Base-by-base conservation (phyloP, 35 echinoderm and acorn worm genomes). In the Diadema setosum region DNA sequence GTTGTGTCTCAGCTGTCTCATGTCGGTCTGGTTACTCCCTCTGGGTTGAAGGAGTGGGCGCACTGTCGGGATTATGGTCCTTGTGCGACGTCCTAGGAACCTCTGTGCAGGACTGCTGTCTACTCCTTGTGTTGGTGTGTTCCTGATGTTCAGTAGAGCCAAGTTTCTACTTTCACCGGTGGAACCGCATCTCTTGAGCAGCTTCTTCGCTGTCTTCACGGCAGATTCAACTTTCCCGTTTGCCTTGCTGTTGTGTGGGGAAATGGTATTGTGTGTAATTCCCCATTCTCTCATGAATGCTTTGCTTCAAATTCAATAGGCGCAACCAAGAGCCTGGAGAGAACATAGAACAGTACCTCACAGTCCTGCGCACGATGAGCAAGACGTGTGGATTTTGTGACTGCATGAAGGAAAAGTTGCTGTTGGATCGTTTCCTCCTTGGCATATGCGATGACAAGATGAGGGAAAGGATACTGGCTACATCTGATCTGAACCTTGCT, bases 261-360 rank as follows among this genome's bases (percentile, higher is more conserved):
- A 90, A 39, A 75, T 64, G 2, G 87, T 90, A 11, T 39, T 65
- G 46, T 83, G 87, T 0, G 60, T 30, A 23, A 90, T 67, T 65
- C 58, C 33, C n/a, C 7, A 42, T 29, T 56, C 4, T 16, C 24
- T 26, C 0, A 21, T 29, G 43, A 89, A 89, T 14, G 81, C 74
- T 41, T 69, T n/a, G 83, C 8, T 85, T 70, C 42, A 85, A 85
- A 24, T 85, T 85, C 83, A 85, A 85, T 35, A 20, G 40, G 9
- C 35, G 83, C n/a, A 85, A 85, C 52, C 83, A 85, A 18, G 39
- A 85, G 39, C 9, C 18, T n/a, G 83, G 83, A 85, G 83, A 85
- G 58, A n/a, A n/a, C n/a, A n/a, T n/a, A n/a, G n/a, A n/a, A n/a
- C n/a, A n/a, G n/a, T n/a, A n/a, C n/a, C n/a, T n/a, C n/a, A n/a